Evolutionary conservation across 2,888 invertebrate species (phyloP), one percentile per base, ranked within the genome.

Genomic region (Rhorus exstirpatorius): DNA sequence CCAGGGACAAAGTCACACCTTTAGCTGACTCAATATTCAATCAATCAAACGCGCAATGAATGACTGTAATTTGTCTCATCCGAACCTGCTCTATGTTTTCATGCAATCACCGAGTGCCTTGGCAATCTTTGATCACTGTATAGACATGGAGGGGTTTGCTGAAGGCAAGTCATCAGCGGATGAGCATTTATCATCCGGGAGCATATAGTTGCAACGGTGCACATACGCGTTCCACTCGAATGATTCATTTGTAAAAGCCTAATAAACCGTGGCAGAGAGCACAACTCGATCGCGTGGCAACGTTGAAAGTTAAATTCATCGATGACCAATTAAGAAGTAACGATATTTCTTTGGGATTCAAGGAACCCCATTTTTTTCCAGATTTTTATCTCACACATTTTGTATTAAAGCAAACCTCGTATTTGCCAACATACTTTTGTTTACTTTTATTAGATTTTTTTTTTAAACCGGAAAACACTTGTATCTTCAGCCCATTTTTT

Each of bases 211-310:
- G 35, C 12, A 63, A 44, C 7, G 41, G 17, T 24, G 24, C 38
- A 38, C 38, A 31, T 31, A n/a, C n/a, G n/a, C n/a, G 31, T 31
- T 17, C n/a, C 8, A 38, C 68, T 12, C 51, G 51, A 19, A 8
- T 53, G 51, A 14, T 10, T 14, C 19, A 17, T 17, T 68, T 17
- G 19, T 46, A 51, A 35, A 53, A 38, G 35, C 35, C 53, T 21
- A 53, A 68, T 68, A 53, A 68, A 68, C 68, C 38, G n/a, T n/a
- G n/a, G n/a, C n/a, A n/a, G n/a, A n/a, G n/a, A 53, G 6, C 31
- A 51, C 41, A n/a, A 55, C 70, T 53, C 53, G 70, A 55, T 70
- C 35, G 53, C 55, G 26, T 55, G 8, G 26, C 3, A 1, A 14
- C 12, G 51, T 68, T 35, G 38, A 68, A 68, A 68, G 51, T 51